Percentiles rank a stretch among this genome's conserved stretches.
These are phyloP conservation scores for Timema cristinae DNA, from an alignment of 2,888 invertebrate species.

Conservation along the genomic window DNA sequence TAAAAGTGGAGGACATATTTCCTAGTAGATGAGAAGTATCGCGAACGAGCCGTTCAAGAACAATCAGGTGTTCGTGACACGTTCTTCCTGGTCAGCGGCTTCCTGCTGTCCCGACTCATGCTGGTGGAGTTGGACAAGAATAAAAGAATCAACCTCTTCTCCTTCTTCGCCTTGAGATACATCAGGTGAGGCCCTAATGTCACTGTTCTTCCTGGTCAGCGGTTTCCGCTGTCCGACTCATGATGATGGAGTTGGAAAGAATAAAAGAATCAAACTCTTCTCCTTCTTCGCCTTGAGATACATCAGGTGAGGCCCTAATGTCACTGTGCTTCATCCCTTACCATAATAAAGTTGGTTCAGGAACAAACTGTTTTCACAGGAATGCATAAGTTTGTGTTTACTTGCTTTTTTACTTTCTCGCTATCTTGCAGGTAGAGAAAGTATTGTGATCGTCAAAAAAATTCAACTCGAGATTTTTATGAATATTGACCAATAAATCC, in stretches of 20 bases:
- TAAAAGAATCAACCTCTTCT: slow-evolving; percentile 55
- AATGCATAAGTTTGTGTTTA: too few species aligned
- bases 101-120: slow-evolving; percentile 63
- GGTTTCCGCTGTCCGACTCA: slow-evolving; percentile 64
- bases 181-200: slow-evolving; percentile 55
- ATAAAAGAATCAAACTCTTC: slow-evolving; percentile 56
- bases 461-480: too few species aligned
- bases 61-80: slow-evolving; percentile 66
- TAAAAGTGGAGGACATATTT: background rate
- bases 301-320: slow-evolving; percentile 52
- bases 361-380: too few species aligned
- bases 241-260: slow-evolving; percentile 64
- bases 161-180: slow-evolving; percentile 62
- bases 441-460: too few species aligned
- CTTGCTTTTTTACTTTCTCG: too few species aligned
- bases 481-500: too few species aligned
- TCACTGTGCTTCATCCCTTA: too few species aligned
- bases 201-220: slow-evolving; percentile 64
- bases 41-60: slow-evolving; percentile 61
- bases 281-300: slow-evolving; percentile 62
- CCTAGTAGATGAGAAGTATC: slow-evolving; percentile 54
- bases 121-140: slow-evolving; percentile 64
- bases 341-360: too few species aligned
- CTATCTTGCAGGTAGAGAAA: too few species aligned
- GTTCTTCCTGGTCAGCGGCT: slow-evolving; percentile 66